Conservation (phyloP, 2,113 vertebrate species). For the Gopherus flavomarginatus region DNA sequence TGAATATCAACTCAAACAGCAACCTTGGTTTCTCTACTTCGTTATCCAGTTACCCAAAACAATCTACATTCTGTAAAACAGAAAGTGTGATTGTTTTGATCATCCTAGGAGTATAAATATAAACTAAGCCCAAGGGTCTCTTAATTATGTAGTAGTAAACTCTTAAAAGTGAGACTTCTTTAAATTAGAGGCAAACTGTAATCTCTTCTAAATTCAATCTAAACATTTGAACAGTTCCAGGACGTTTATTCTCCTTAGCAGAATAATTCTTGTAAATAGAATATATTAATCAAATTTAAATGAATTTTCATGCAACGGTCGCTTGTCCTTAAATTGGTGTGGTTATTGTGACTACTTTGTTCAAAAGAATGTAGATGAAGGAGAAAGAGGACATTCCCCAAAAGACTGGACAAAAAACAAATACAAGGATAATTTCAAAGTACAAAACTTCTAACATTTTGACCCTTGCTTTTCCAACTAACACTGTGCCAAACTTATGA, state of each 20-base stretch:
- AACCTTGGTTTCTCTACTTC: neutral
- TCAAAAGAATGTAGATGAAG: neutral
- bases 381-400: neutral
- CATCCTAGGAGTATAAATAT: neutral
- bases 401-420: constrained; percentile 6
- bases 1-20: neutral
- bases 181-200: neutral
- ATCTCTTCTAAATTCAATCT: neutral
- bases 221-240: neutral
- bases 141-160: neutral
- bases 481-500: neutral
- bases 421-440: neutral
- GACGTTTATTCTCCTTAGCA: neutral
- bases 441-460: neutral
- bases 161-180: neutral
- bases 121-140: constrained; percentile 7
- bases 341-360: neutral
- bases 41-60: neutral
- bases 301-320: neutral
- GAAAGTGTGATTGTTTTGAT: neutral
- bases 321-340: neutral
- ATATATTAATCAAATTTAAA: neutral
- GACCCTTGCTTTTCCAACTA: neutral
- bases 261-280: neutral
- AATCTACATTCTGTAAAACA: neutral